Percentiles rank a stretch among this genome's conserved stretches.
phyloP scores from a whole-genome alignment of 2,797 vertebrate genomes.

The Sphaeramia orbicularis region DNA sequence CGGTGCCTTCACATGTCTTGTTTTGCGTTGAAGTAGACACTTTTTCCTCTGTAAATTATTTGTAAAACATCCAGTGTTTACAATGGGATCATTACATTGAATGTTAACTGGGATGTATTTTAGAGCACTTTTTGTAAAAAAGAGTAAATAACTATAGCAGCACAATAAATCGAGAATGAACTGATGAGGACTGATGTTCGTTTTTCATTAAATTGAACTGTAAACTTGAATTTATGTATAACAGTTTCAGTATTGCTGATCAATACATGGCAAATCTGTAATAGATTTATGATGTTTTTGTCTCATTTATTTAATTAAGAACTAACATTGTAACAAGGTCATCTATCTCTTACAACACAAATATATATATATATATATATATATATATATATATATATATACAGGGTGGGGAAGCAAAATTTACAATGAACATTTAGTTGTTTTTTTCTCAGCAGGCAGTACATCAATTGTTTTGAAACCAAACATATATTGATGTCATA shows the following conservation, averaged over 20 bases:
- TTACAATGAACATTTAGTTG: no score
- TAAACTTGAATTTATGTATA: not conserved
- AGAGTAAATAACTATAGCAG: constrained; percentile 52
- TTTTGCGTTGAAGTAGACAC: constrained; percentile 28
- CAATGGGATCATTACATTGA: constrained; percentile 21
- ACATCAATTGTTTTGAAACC: no score
- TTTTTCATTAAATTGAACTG: not conserved
- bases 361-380: not conserved
- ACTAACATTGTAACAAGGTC: no score
- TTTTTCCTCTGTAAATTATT: constrained; percentile 65
- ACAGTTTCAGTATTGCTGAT: not conserved
- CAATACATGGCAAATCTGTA: no score
- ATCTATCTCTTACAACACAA: no score
- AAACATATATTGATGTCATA: no score
- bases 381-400: no score
- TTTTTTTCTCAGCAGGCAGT: no score
- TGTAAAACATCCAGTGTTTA: constrained; percentile 56
- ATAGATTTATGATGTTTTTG: no score
- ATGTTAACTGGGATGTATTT: constrained; percentile 39
- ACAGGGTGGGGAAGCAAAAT: no score
- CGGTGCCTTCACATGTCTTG: constrained; percentile 10
- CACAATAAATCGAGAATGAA: constrained; percentile 58
- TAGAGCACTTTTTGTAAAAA: constrained; percentile 61
- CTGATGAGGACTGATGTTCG: not conserved
- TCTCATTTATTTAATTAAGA: no score